Evolutionary conservation across 2,113 vertebrate genomes (phyloP), one percentile per base, ranked within the genome.

Genomic region (Hemicordylus capensis): DNA sequence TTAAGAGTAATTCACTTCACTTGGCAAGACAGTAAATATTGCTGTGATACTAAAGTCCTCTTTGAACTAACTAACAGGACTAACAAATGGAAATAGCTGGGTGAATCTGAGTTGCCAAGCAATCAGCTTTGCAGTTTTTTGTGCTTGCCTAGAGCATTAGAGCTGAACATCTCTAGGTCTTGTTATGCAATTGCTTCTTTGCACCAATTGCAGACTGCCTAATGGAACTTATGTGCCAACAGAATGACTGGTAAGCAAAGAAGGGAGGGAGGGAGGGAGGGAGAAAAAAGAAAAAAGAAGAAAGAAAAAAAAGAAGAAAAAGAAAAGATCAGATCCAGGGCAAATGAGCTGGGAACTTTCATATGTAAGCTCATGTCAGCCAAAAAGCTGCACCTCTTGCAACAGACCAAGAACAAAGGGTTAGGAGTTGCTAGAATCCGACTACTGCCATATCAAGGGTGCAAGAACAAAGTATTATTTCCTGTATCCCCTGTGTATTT

Each of bases 11-110:
- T 63, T 54, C 89, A 72, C 74, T 82, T 81, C 81, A 79, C 85
- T 88, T 82, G 78, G 78, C 63, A 89, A 90, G 79, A 76, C 86
- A 73, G 85, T 56, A 61, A 67, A 76, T 42, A 84, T 83, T 44
- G n/a, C 44, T 39, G 1, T n/a, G 1, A 39, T 59, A 48, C 4
- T 22, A 54, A 44, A 86, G 61, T 37, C 26, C 61, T 76, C 56
- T 72, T 84, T 76, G 82, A 48, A 69, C 1, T 0, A 14, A 87
- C n/a, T n/a, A n/a, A 72, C 0, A 56, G 70, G 80, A 85, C 76
- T 42, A 63, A 59, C n/a, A 59, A 28, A 89, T 10, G 80, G 81
- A 87, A 81, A 19, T 15, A 74, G 73, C 67, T 73, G 66, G n/a
- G 9, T 51, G 19, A 5, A 8, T 10, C 56, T 63, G 17, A 74